Evolutionary conservation across 2,797 vertebrate species (phyloP).

Genomic region (Bovichtus variegatus): DNA sequence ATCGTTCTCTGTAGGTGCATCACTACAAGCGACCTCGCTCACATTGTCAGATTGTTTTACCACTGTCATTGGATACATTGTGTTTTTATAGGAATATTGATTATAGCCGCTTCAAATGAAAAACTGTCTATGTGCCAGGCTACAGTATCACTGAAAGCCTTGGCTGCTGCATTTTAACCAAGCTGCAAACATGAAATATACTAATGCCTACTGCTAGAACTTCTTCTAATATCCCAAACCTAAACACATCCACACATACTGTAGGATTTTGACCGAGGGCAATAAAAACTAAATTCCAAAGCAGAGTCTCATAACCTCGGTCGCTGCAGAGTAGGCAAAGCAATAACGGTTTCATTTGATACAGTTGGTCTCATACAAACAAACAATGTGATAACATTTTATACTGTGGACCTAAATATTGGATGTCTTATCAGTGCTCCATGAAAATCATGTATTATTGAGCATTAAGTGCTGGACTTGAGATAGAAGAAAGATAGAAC

Average conservation of each 20-base stretch:
- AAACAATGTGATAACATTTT: slow-evolving; percentile 28
- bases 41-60: background rate
- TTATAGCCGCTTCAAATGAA: background rate
- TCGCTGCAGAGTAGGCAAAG: background rate
- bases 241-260: background rate
- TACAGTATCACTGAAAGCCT: slow-evolving; percentile 1
- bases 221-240: slow-evolving; percentile 3
- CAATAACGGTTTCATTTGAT: slow-evolving; percentile 37
- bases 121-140: background rate
- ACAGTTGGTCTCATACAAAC: slow-evolving; percentile 20
- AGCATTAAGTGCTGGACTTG: slow-evolving; percentile 24
- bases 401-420: slow-evolving; percentile 23
- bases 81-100: background rate
- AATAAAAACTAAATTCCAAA: slow-evolving; percentile 21
- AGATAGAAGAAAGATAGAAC: slow-evolving; percentile 35
- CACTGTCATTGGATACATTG: background rate
- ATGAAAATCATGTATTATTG: slow-evolving; percentile 32
- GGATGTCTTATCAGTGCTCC: slow-evolving; percentile 26
- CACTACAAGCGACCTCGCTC: background rate
- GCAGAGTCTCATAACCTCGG: slow-evolving; percentile 25
- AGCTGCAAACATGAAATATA: slow-evolving; percentile 15
- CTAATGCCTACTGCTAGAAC: background rate
- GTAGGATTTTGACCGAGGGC: slow-evolving; percentile 24
- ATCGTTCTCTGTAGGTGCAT: background rate
- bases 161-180: background rate